phyloP scores from a whole-genome alignment of 2,888 invertebrate genomes.

The Therioaphis trifolii region DNA sequence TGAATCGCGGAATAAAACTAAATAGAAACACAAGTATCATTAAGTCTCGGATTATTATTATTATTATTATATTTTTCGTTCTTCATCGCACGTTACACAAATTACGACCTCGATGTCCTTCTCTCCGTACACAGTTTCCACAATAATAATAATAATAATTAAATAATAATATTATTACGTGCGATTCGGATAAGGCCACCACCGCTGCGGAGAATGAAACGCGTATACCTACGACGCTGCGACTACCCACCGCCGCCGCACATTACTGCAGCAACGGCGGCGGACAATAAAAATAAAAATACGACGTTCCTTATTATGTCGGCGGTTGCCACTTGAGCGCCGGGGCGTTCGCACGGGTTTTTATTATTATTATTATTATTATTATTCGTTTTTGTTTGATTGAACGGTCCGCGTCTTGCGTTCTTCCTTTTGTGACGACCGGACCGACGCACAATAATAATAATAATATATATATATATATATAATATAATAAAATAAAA shows the following conservation, averaged over 20 bases:
- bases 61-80: constrained; percentile 23
- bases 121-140: constrained; percentile 13
- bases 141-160: constrained; percentile 46
- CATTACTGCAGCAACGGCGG: constrained; percentile 21
- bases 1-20: no score
- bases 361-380: constrained; percentile 45
- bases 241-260: constrained; percentile 1
- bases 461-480: constrained; percentile 24
- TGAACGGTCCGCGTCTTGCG: constrained; percentile 49
- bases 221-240: background rate
- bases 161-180: constrained; percentile 49
- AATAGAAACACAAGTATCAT: background rate
- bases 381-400: constrained; percentile 57
- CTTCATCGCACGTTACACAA: constrained; percentile 17
- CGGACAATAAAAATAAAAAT: constrained; percentile 57
- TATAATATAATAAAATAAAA: constrained; percentile 41
- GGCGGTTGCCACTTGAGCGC: constrained; percentile 51
- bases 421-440: constrained; percentile 48
- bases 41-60: background rate
- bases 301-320: constrained; percentile 50
- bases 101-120: constrained; percentile 42
- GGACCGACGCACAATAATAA: constrained; percentile 51
- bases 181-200: constrained; percentile 30
- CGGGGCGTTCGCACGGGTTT: constrained; percentile 58
- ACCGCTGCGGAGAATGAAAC: background rate